phyloP scores from a whole-genome alignment of 2,113 vertebrate genomes.

The Ramphastos sulfuratus region DNA sequence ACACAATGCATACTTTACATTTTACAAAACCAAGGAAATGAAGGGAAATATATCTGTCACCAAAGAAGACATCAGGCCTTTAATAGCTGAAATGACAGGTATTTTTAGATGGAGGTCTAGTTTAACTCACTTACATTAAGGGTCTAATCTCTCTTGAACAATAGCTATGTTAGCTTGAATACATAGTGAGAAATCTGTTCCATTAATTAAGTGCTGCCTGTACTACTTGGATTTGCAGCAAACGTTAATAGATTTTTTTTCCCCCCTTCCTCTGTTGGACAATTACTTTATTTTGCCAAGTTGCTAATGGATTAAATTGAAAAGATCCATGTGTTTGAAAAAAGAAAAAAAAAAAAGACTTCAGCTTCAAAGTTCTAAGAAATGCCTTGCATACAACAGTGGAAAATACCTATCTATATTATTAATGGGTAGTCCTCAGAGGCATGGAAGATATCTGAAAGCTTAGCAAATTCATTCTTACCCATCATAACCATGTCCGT shows the following conservation, averaged over 20 bases:
- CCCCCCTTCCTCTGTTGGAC: conserved; percentile 49
- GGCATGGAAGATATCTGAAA: not conserved
- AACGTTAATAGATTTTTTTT: conserved; percentile 69
- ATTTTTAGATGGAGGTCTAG: conserved; percentile 71
- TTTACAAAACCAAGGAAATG: conserved; percentile 69
- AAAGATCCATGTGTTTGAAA: not conserved
- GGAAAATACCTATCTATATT: conserved; percentile 49
- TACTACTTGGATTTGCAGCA: conserved; percentile 56
- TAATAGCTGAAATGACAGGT: conserved; percentile 70
- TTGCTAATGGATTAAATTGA: conserved; percentile 62
- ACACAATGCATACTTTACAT: conserved; percentile 61
- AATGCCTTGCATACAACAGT: conserved; percentile 20
- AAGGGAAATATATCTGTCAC: conserved; percentile 73
- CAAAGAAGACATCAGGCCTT: conserved; percentile 58
- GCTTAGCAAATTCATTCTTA: conserved; percentile 30
- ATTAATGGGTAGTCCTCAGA: conserved; percentile 45
- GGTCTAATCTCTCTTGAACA: conserved; percentile 70
- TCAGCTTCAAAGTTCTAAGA: conserved; percentile 52
- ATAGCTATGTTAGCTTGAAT: conserved; percentile 62
- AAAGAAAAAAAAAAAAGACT: not conserved
- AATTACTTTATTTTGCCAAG: conserved; percentile 69
- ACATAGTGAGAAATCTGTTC: conserved; percentile 62
- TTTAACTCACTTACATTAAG: conserved; percentile 66
- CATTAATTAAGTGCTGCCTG: conserved; percentile 72
- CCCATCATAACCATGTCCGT: not conserved